Base-by-base conservation (phyloP, 2,888 invertebrate species). In the Dicyrtoma fusca region DNA sequence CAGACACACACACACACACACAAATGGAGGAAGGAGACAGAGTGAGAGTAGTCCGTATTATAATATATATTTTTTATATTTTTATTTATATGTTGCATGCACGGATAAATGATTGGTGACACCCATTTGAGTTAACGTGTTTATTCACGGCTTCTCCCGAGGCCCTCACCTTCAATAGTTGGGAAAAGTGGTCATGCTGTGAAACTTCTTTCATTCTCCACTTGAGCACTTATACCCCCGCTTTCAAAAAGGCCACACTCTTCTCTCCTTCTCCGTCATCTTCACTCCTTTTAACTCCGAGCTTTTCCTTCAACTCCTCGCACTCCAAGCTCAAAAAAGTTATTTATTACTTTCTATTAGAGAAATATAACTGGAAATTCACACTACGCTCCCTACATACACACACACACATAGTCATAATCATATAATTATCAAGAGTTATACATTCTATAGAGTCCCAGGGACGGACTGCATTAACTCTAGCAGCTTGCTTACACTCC, bases 61-160 rank as follows among this genome's bases (percentile, higher is more conserved):
- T n/a, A n/a, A n/a, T n/a, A n/a, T n/a, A n/a, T n/a, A n/a, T 11
- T 8, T 57, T 17, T 10, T 6, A 57, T 57, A 53, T 57, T 57
- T 25, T 19, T 23, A 19, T 25, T 14, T 26, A 57, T 21, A 57
- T 26, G 23, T 23, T 17, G 5, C 19, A 49, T 49, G 47, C 25
- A 26, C 25, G 47, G 73, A 73, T 75, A 75, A 73, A 76, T 75
- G 76, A 75, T 74, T 75, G 75, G 75, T 76, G 76, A 76, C 76
- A 76, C 75, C 69, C 69, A 74, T 73, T 76, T 73, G 69, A 76
- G 74, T 73, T 74, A 75, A 77, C 75, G 77, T 77, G 77, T 77
- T 76, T 77, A 77, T 77, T 77, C 75, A 74, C 74, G 74, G 76
- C 68, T 75, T 42, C 62, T 71, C 71, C 53, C 42, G 17, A 51